Evolutionary conservation across 2,113 vertebrate genomes (phyloP).

Genomic region (Plectropomus leopardus): DNA sequence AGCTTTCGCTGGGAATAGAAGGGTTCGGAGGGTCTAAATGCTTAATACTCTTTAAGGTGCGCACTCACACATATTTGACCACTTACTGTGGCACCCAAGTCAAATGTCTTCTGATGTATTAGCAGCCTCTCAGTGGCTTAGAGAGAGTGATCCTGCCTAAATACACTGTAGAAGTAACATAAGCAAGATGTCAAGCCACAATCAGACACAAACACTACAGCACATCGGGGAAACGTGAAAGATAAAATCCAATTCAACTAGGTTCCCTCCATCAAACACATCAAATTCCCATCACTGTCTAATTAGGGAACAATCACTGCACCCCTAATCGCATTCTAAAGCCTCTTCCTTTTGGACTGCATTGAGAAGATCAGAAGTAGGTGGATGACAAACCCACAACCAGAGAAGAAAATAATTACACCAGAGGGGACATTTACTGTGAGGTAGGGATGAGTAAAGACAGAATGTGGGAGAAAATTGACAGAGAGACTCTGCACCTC

Average conservation of each 20-base stretch:
- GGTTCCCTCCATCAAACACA: not conserved
- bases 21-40: not conserved
- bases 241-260: not conserved
- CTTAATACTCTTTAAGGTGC: not conserved
- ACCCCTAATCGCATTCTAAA: conserved; percentile 4
- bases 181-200: not conserved
- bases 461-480: not conserved
- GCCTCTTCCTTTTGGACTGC: not conserved
- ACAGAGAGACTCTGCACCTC: conserved; percentile 17
- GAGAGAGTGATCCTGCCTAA: not conserved
- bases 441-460: not conserved
- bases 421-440: not conserved
- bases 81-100: not conserved
- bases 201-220: not conserved
- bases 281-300: not conserved
- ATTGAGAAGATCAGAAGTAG: not conserved
- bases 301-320: conserved; percentile 13
- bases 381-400: not conserved
- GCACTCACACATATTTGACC: not conserved
- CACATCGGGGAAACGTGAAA: not conserved
- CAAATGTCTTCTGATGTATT: not conserved
- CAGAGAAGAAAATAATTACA: not conserved
- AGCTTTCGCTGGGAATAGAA: not conserved
- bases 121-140: not conserved
- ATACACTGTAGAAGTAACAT: not conserved